phyloP scores from a whole-genome alignment of 2,888 invertebrate genomes.

The Pediacus dermestoides region DNA sequence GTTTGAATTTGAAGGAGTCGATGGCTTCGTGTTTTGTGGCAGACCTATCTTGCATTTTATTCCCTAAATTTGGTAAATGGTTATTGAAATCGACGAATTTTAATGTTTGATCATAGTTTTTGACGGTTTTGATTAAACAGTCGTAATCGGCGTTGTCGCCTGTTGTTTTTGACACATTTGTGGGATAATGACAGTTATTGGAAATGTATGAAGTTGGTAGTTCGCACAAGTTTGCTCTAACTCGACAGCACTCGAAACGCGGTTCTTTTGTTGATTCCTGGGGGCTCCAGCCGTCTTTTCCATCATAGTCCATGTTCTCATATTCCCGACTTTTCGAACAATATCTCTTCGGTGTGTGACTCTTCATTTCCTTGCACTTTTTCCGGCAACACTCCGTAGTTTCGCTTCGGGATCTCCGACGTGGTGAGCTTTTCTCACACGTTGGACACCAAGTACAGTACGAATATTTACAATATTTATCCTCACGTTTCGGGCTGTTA shows the following conservation, averaged over 20 bases:
- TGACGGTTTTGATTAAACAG: slow-evolving; percentile 36
- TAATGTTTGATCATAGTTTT: slow-evolving; percentile 34
- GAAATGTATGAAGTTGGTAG: slow-evolving; percentile 49
- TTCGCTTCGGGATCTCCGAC: slow-evolving; percentile 45
- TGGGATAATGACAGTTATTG: slow-evolving; percentile 43
- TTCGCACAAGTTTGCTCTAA: slow-evolving; percentile 44
- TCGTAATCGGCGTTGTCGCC: slow-evolving; percentile 32
- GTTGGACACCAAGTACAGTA: slow-evolving; percentile 46
- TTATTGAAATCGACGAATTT: slow-evolving; percentile 31
- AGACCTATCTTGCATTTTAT: slow-evolving; percentile 11
- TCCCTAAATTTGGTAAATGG: slow-evolving; percentile 27
- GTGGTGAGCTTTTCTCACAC: slow-evolving; percentile 44
- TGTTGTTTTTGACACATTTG: slow-evolving; percentile 31
- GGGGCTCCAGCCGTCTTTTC: slow-evolving; percentile 28
- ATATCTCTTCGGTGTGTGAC: slow-evolving; percentile 39
- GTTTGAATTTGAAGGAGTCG: background rate
- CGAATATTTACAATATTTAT: slow-evolving; percentile 41
- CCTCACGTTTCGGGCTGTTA: slow-evolving; percentile 32
- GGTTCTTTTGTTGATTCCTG: slow-evolving; percentile 8
- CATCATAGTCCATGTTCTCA: slow-evolving; percentile 46
- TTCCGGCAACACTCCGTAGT: slow-evolving; percentile 41
- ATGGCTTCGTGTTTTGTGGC: background rate
- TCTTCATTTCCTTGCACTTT: slow-evolving; percentile 46
- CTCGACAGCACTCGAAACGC: slow-evolving; percentile 29
- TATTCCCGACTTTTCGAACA: slow-evolving; percentile 41